phyloP scores from a whole-genome alignment of 2,797 vertebrate genomes.

The Lutjanus argentimaculatus region DNA sequence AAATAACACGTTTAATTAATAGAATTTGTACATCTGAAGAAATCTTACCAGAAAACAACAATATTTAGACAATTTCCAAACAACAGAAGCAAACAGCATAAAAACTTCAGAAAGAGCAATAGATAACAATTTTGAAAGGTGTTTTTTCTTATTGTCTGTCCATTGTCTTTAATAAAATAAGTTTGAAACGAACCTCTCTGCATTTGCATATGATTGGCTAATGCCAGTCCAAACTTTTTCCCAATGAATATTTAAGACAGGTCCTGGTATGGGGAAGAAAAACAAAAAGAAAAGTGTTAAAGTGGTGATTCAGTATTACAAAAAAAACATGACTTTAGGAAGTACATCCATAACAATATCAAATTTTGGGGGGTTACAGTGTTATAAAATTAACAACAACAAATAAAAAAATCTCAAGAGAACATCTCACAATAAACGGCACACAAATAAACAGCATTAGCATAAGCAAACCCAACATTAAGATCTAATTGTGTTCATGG shows the following conservation, averaged over 20 bases:
- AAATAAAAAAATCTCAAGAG: too few relatives aligned
- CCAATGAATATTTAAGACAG: neutral
- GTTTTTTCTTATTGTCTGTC: neutral
- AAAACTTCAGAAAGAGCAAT: neutral
- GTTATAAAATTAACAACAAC: too few relatives aligned
- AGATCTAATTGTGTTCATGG: slow-evolving; percentile 8
- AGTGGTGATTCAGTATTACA: neutral
- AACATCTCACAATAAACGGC: too few relatives aligned
- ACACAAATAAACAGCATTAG: too few relatives aligned
- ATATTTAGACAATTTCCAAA: too few relatives aligned
- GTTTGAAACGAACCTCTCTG: neutral
- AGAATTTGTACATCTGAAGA: too few relatives aligned
- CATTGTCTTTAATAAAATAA: neutral
- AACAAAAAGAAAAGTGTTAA: too few relatives aligned
- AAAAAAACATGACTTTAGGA: neutral
- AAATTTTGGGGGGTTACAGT: neutral
- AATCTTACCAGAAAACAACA: neutral
- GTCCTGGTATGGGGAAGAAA: neutral
- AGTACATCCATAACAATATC: neutral
- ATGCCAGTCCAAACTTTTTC: neutral
- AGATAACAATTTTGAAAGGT: neutral
- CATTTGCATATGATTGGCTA: neutral
- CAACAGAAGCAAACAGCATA: neutral
- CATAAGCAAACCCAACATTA: too few relatives aligned
- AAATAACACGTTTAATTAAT: too few relatives aligned